Evolutionary conservation across 2,888 invertebrate genomes (phyloP), one percentile per base, ranked within the genome.

Genomic region (Eupithecia abbreviata): DNA sequence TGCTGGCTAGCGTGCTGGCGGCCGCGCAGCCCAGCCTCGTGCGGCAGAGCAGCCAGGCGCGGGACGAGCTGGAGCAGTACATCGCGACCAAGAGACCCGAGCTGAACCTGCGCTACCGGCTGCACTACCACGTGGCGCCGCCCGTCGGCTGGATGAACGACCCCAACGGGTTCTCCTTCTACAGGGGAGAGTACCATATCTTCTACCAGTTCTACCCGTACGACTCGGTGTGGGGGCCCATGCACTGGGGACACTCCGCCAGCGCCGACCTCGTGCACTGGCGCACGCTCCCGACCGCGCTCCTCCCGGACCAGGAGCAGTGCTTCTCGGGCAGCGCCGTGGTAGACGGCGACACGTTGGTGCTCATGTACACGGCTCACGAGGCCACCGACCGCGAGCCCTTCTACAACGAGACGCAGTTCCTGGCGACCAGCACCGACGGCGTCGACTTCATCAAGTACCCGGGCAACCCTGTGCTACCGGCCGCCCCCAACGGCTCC

Each of bases 61-160:
- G 85, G 71, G 82, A 79, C 3, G 85, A 87, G 41, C 76, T 94
- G 75, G 93, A 92, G 82, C 86, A 89, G 18, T 94, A 93, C 70
- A 93, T 94, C 58, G 82, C 86, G 71, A 83, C 84, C 9, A 92
- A 91, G 79, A 90, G 86, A 75, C 71, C 81, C 5, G 88, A 91
- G 9, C 90, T 95, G 9, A 91, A 93, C 73, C 89, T 86, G 2
- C 87, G 93, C 43, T 95, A 89, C 80, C 86, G 92, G 77, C 86
- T 89, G 5, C 90, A 90, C 3, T 95, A 93, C 78, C 95, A 95
- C 80, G 88, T 94, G 4, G 85, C 89, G 0, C 91, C 92, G 0
- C 95, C 94, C 0, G 92, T 94, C 0, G 95, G 95, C 15, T 96
- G 96, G 96, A 93, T 95, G 85, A 96, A 96, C 82, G 96, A 96